These are phyloP conservation scores for Tolypeutes matacus DNA, from an alignment of 2,797 vertebrate species.

Conservation along the genomic window DNA sequence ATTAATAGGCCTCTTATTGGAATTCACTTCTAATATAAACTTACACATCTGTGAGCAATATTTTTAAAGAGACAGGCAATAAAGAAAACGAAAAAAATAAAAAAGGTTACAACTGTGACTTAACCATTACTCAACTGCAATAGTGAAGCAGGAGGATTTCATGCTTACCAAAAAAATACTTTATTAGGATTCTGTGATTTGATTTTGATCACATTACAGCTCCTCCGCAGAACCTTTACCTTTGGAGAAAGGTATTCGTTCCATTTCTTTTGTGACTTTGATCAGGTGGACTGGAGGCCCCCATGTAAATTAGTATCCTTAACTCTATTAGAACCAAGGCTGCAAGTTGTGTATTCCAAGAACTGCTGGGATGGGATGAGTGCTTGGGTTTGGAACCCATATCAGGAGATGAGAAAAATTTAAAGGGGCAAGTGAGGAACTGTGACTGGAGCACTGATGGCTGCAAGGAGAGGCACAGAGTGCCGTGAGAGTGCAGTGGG, in stretches of 20 bases:
- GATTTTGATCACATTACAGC: neutral
- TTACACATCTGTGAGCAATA: slow-evolving; percentile 71
- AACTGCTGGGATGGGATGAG: neutral
- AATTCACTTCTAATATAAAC: slow-evolving; percentile 80
- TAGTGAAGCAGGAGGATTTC: slow-evolving; percentile 50
- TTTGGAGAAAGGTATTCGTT: slow-evolving; percentile 8
- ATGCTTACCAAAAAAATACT: neutral
- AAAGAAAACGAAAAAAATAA: neutral
- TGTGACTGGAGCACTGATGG: neutral
- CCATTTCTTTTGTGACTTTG: neutral
- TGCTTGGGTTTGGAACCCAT: neutral
- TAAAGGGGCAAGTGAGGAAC: neutral
- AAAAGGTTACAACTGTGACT: neutral
- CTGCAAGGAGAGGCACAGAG: neutral
- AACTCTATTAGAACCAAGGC: neutral
- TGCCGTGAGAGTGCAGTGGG: accelerated
- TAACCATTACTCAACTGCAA: slow-evolving; percentile 14
- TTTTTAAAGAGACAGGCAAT: slow-evolving; percentile 58
- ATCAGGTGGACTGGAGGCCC: neutral
- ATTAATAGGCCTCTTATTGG: slow-evolving; percentile 81
- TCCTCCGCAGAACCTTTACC: neutral
- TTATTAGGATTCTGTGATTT: neutral
- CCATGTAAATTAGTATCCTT: neutral
- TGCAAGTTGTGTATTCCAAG: slow-evolving; percentile 23
- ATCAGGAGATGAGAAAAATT: neutral